Evolutionary conservation across 2,797 vertebrate genomes (phyloP).

Genomic region (Centropyge bicolor): DNA sequence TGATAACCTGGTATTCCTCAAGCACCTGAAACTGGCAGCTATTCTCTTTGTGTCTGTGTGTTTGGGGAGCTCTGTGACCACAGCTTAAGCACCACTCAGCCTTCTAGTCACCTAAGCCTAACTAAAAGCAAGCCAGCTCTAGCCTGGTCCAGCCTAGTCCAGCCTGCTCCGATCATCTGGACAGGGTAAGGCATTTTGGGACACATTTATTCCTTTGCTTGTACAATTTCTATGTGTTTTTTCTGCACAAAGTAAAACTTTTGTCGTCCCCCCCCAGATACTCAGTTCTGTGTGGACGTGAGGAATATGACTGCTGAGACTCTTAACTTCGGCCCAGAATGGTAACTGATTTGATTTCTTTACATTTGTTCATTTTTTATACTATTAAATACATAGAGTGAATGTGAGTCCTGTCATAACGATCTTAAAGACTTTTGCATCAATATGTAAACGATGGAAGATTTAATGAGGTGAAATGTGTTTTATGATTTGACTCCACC

Average conservation of each 20-base stretch:
- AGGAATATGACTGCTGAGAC: constrained; percentile 96
- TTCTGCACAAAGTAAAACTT: neutral
- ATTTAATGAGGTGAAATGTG: neutral
- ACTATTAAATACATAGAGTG: neutral
- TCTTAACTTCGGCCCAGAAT: constrained; percentile 97
- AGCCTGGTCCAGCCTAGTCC: constrained; percentile 85
- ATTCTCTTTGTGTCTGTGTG: constrained; percentile 82
- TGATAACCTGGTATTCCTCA: constrained; percentile 82
- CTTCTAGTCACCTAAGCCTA: constrained; percentile 87
- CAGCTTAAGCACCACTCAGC: constrained; percentile 86
- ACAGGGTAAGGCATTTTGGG: constrained; percentile 83
- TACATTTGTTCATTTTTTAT: neutral
- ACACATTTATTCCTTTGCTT: neutral
- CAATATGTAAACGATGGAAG: no score
- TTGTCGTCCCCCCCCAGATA: constrained; percentile 70
- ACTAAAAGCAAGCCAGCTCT: constrained; percentile 81
- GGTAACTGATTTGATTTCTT: constrained; percentile 79
- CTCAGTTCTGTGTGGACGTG: constrained; percentile 86
- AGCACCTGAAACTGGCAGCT: constrained; percentile 88
- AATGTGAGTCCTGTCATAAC: neutral
- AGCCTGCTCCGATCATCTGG: constrained; percentile 89
- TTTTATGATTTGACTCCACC: neutral
- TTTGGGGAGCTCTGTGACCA: constrained; percentile 85
- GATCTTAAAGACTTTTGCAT: neutral
- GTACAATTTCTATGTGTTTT: neutral